Conservation (phyloP, 2,888 invertebrate genomes). For the Candidula unifasciata region DNA sequence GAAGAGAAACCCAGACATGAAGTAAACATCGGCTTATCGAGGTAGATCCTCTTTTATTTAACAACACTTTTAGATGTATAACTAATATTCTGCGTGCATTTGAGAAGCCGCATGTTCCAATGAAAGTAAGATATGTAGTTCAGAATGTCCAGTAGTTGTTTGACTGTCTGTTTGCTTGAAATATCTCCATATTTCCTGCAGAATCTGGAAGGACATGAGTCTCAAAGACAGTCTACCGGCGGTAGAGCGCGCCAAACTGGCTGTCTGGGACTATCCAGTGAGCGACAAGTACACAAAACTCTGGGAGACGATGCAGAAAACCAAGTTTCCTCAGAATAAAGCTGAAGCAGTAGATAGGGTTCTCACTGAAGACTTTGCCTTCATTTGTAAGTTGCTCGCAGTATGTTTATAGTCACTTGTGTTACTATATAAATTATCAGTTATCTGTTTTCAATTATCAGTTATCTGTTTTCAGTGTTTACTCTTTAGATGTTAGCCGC, state of each 20-base stretch:
- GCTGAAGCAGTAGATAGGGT: slow-evolving; percentile 89
- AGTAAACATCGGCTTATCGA: too few relatives aligned
- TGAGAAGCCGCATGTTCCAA: too few relatives aligned
- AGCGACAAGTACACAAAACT: slow-evolving; percentile 99
- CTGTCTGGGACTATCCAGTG: slow-evolving; percentile 99
- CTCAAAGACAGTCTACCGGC: slow-evolving; percentile 94
- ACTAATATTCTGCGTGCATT: too few relatives aligned
- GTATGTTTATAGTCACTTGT: too few relatives aligned
- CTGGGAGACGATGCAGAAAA: slow-evolving; percentile 96
- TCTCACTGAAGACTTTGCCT: slow-evolving; percentile 89
- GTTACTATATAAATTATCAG: too few relatives aligned
- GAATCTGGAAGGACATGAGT: slow-evolving; percentile 99
- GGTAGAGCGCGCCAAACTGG: slow-evolving; percentile 92
- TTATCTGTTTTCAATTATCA: too few relatives aligned
- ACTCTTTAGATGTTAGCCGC: too few relatives aligned
- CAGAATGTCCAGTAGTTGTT: not conserved
- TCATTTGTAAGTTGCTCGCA: slow-evolving; percentile 82
- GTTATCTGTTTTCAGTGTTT: too few relatives aligned
- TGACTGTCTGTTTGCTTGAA: not conserved
- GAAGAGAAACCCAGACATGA: too few relatives aligned
- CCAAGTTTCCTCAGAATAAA: slow-evolving; percentile 87
- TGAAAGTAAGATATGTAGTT: not conserved
- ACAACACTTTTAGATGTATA: too few relatives aligned
- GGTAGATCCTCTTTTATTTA: too few relatives aligned
- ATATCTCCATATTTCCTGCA: slow-evolving; percentile 71